phyloP scores from a whole-genome alignment of 1,140 invertebrate genomes.

The Drosophila virilis region DNA sequence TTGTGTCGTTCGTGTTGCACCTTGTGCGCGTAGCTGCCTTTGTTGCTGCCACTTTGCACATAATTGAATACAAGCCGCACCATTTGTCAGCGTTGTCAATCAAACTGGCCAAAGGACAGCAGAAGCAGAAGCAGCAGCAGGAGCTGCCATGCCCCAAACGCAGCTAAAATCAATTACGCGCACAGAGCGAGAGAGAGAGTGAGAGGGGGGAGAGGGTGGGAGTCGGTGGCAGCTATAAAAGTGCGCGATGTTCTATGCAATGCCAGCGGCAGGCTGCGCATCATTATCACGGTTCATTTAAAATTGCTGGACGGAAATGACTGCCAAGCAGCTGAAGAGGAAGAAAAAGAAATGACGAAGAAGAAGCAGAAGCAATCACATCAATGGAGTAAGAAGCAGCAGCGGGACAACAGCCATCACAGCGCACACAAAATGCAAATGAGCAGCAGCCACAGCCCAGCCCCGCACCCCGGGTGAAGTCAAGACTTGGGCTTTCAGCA shows the following conservation, averaged over 20 bases:
- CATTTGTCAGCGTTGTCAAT: constrained; percentile 77
- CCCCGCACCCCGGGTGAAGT: not conserved
- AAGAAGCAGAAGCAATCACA: constrained; percentile 10
- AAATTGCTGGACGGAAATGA: constrained; percentile 70
- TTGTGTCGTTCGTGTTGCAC: constrained; percentile 7
- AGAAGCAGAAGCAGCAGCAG: constrained; percentile 7
- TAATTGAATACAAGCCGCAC: constrained; percentile 61
- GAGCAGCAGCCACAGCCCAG: constrained; percentile 49
- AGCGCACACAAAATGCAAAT: constrained; percentile 73
- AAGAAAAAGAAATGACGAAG: constrained; percentile 14
- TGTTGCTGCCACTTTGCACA: constrained; percentile 52
- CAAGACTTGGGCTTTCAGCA: not conserved
- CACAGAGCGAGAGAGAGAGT: not conserved
- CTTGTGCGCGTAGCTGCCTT: constrained; percentile 24
- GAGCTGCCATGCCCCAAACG: constrained; percentile 12
- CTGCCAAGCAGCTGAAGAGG: constrained; percentile 31
- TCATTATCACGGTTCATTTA: constrained; percentile 83
- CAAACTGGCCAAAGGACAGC: constrained; percentile 45
- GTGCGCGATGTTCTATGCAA: constrained; percentile 36
- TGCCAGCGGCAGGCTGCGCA: constrained; percentile 61
- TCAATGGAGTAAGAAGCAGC: constrained; percentile 5
- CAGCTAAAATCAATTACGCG: constrained; percentile 43
- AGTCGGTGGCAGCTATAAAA: constrained; percentile 1
- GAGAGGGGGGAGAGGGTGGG: not conserved
- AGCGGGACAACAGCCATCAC: constrained; percentile 36